A percentile compares a stretch with the other conserved stretches of the same genome.
phyloP scores from a whole-genome alignment of 2,888 invertebrate species.

The Alviniconcha strummeri region DNA sequence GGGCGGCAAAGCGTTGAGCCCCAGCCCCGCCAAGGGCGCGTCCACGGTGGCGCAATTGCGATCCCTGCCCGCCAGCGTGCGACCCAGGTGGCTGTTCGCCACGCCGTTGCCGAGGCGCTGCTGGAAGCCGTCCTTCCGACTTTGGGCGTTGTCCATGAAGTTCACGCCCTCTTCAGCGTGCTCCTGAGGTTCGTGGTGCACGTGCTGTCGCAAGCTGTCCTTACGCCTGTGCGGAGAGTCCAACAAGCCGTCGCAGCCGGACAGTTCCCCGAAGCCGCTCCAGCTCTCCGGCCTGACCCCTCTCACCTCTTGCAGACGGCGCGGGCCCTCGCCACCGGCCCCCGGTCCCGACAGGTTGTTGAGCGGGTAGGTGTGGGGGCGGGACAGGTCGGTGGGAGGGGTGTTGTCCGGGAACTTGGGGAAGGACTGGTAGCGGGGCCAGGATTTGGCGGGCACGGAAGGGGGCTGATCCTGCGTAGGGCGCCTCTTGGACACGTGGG shows the following conservation, averaged over 20 bases:
- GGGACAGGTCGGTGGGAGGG: not conserved
- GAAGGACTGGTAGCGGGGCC: slow-evolving; percentile 25
- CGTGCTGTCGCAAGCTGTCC: not conserved
- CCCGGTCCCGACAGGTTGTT: not conserved
- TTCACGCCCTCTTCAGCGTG: slow-evolving; percentile 15
- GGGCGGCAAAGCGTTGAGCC: too few relatives aligned
- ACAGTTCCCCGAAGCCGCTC: not conserved
- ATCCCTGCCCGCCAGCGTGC: too few relatives aligned
- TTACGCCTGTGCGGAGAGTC: not conserved
- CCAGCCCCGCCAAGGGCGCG: too few relatives aligned
- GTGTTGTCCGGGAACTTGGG: not conserved
- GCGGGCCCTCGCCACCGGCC: too few relatives aligned
- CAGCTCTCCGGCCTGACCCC: not conserved
- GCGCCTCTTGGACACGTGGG: not conserved
- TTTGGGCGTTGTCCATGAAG: not conserved
- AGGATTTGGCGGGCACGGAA: slow-evolving; percentile 21
- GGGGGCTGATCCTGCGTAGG: not conserved
- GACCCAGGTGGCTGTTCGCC: too few relatives aligned
- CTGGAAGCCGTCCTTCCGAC: not conserved
- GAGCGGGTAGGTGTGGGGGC: slow-evolving; percentile 10
- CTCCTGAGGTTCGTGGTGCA: slow-evolving; percentile 15
- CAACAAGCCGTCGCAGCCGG: too few relatives aligned
- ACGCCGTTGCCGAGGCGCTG: not conserved
- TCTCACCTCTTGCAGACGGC: not conserved
- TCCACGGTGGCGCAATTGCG: too few relatives aligned